Evolutionary conservation across 2,888 invertebrate species (phyloP).

Genomic region (Drosophila longiperda): DNA sequence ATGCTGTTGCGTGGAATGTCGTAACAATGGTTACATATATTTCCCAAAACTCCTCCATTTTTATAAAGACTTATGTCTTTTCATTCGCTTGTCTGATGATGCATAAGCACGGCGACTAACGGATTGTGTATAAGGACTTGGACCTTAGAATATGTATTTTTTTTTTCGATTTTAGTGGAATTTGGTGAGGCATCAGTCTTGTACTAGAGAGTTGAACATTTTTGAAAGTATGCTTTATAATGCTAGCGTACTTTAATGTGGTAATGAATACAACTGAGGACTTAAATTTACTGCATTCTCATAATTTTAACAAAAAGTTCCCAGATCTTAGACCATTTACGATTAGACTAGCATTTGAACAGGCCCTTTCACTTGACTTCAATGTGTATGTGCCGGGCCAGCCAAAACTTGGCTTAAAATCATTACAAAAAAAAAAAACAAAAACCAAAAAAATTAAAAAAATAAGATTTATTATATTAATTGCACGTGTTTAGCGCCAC

Average conservation of each 20-base stretch:
- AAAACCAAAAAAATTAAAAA: constrained; percentile 29
- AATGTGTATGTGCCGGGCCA: constrained; percentile 65
- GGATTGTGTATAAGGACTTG: constrained; percentile 40
- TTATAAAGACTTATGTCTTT: constrained; percentile 24
- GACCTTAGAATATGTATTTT: constrained; percentile 7
- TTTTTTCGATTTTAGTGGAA: constrained; percentile 20
- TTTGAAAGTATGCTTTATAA: constrained; percentile 13
- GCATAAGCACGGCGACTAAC: constrained; percentile 62
- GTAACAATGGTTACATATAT: constrained; percentile 74
- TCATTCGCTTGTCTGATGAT: constrained; percentile 49
- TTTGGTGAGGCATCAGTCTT: neutral
- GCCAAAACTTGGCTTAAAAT: constrained; percentile 59
- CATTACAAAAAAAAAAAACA: constrained; percentile 22
- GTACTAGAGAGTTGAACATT: constrained; percentile 15
- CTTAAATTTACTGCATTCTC: constrained; percentile 47
- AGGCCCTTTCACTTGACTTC: constrained; percentile 68
- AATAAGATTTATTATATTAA: constrained; percentile 76
- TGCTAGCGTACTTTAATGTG: neutral
- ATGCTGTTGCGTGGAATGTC: constrained; percentile 60
- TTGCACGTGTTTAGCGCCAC: constrained; percentile 79
- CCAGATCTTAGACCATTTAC: constrained; percentile 35
- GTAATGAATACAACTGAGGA: constrained; percentile 52
- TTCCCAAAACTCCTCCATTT: constrained; percentile 66
- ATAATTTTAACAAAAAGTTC: constrained; percentile 21
- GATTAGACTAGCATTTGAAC: constrained; percentile 40